These are phyloP conservation scores for Fratercula arctica DNA, from an alignment of 2,797 vertebrate species.

Conservation along the genomic window DNA sequence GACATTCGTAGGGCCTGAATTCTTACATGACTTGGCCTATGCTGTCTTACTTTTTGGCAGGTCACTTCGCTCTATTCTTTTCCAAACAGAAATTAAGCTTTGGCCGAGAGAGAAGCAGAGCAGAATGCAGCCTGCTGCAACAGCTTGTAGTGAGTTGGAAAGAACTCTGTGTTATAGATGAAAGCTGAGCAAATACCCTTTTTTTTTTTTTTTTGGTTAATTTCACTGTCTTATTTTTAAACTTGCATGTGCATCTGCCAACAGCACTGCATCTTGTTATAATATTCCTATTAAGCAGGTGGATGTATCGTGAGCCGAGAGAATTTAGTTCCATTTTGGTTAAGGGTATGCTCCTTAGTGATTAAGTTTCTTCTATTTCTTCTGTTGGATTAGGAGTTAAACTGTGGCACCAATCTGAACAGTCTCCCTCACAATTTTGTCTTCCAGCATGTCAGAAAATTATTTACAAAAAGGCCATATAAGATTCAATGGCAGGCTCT, in stretches of 20 bases:
- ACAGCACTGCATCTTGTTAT: constrained; percentile 31
- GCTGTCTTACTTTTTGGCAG: constrained; percentile 47
- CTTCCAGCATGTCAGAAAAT: background rate
- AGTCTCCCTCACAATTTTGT: background rate
- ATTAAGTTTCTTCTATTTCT: constrained; percentile 7
- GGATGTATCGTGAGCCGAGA: background rate
- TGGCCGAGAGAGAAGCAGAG: constrained; percentile 48
- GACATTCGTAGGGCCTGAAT: background rate
- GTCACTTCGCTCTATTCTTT: constrained; percentile 59
- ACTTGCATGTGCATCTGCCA: constrained; percentile 51
- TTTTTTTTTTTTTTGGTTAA: constrained; percentile 10
- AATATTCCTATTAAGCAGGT: constrained; percentile 64
- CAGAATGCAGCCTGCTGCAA: constrained; percentile 64
- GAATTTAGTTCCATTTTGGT: background rate
- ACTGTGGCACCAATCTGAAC: background rate
- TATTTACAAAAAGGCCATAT: background rate
- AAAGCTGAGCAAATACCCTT: constrained; percentile 49
- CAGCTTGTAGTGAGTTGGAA: constrained; percentile 68
- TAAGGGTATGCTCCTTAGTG: background rate
- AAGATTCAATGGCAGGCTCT: background rate
- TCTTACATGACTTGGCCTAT: constrained; percentile 40
- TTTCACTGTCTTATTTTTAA: constrained; percentile 66
- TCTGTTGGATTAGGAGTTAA: background rate
- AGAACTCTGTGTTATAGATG: constrained; percentile 62
- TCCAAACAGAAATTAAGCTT: constrained; percentile 60